Evolutionary conservation across 2,797 vertebrate genomes (phyloP), one percentile per base, ranked within the genome.

Genomic region (Eremophila alpestris): DNA sequence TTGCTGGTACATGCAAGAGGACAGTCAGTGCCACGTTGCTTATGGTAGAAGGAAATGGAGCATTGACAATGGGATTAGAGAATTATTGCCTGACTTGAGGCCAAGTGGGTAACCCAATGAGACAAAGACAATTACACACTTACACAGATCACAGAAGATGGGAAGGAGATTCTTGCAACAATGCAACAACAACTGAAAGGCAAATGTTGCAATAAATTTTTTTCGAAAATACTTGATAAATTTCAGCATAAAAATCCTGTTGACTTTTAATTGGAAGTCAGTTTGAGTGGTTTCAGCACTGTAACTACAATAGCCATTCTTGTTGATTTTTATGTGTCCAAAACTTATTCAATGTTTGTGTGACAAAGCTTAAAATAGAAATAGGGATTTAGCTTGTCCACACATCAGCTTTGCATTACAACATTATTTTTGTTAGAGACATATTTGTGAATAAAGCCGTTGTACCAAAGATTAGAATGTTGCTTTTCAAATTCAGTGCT

Each of bases 341-440:
- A 58, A 89, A 92, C 9, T 83, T 75, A 55, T 17, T 90, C 34
- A 90, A 52, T 52, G 11, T 74, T 78, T 54, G 24, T 92, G 29
- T 2, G 32, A 81, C 59, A 89, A 86, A 91, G 19, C 22, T 93
- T 86, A 81, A 89, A 83, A 93, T 82, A 89, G 26, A 80, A 85
- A 70, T 14, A 91, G 56, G 30, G 92, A 90, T 90, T 94, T 74
- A 86, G 8, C 36, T 93, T 93, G 79, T 91, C 64, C 80, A 26
- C 40, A 81, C 76, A 90, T 74, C 82, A 87, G 67, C 87, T 97
- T 97, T 96, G 90, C 79, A 83, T 94, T 95, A 75, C 45, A 81
- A 75, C 52, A 71, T 78, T 74, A 94, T 77, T 91, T 96, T 92
- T 74, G 26, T 78, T 73, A 60, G 69, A 87, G 75, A 87, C 23